Evolutionary conservation across 2,888 invertebrate species (phyloP).

Genomic region (Parapristionchus giblindavisi): DNA sequence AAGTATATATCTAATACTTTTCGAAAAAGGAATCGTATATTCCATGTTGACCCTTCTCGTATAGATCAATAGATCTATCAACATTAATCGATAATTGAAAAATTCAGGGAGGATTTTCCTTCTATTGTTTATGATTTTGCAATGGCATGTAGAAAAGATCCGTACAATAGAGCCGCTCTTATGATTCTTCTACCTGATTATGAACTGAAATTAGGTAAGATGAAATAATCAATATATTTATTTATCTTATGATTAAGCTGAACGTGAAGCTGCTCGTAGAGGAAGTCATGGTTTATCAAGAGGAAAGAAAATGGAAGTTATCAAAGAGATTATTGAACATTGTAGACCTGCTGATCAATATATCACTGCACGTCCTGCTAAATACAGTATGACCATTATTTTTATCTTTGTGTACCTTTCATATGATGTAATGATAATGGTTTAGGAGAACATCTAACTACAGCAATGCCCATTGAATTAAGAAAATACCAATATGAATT

Average conservation of each 20-base stretch:
- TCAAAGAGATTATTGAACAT: neutral
- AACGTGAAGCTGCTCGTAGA: neutral
- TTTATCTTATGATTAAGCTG: neutral
- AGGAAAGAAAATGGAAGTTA: slow-evolving; percentile 9
- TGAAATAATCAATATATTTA: neutral
- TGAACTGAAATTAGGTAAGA: neutral
- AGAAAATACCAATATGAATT: slow-evolving; percentile 23
- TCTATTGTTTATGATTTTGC: slow-evolving; percentile 7
- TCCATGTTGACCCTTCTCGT: neutral
- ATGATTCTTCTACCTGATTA: slow-evolving; percentile 28
- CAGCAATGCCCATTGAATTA: neutral
- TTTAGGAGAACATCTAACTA: slow-evolving; percentile 7
- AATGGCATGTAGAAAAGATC: slow-evolving; percentile 1
- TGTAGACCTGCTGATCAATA: neutral
- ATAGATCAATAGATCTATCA: neutral
- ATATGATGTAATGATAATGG: neutral
- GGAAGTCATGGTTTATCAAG: neutral
- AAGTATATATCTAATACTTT: no score
- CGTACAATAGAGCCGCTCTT: slow-evolving; percentile 21
- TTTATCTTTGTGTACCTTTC: neutral
- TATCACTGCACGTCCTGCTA: no score
- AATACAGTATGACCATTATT: no score
- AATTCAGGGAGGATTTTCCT: slow-evolving; percentile 2
- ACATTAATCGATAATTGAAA: neutral
- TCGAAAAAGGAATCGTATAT: no score